Evolutionary conservation across 37 sponge, comb jelly and placozoan species (phyloP).

Genomic region (Bolinopsis microptera): DNA sequence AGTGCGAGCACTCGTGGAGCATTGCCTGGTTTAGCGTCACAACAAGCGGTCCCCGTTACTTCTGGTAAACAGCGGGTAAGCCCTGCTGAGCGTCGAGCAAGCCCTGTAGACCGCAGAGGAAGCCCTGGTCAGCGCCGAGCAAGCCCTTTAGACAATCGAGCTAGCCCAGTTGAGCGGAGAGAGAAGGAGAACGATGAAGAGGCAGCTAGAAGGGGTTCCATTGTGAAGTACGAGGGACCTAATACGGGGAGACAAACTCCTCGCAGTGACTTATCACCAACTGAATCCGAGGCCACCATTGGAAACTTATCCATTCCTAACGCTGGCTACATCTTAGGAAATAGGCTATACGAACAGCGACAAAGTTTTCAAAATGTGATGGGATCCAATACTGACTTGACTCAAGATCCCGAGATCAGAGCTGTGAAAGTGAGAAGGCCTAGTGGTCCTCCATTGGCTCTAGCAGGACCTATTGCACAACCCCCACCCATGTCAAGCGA

Average conservation of each 20-base stretch:
- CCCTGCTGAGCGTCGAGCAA: background rate
- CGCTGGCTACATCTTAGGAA: constrained; percentile 40
- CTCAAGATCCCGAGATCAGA: background rate
- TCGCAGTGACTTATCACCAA: background rate
- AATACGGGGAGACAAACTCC: background rate
- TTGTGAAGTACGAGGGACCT: constrained; percentile 2
- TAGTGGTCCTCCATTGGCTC: background rate
- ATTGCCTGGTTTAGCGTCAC: background rate
- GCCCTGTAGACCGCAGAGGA: background rate
- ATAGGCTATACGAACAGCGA: constrained; percentile 13
- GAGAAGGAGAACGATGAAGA: background rate
- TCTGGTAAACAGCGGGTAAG: background rate
- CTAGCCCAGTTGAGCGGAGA: background rate
- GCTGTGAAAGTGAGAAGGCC: background rate
- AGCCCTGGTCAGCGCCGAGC: background rate
- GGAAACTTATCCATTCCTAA: constrained; percentile 41
- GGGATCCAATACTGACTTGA: constrained; percentile 47
- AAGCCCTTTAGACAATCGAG: background rate
- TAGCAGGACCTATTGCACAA: background rate
- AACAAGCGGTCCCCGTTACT: background rate
- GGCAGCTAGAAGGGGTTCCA: background rate
- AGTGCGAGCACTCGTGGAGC: background rate
- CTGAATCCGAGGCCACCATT: background rate
- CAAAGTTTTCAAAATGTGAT: constrained; percentile 49
- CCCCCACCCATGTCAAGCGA: constrained; percentile 22